phyloP scores from a whole-genome alignment of 2,113 vertebrate genomes.

The Microtus montanus region DNA sequence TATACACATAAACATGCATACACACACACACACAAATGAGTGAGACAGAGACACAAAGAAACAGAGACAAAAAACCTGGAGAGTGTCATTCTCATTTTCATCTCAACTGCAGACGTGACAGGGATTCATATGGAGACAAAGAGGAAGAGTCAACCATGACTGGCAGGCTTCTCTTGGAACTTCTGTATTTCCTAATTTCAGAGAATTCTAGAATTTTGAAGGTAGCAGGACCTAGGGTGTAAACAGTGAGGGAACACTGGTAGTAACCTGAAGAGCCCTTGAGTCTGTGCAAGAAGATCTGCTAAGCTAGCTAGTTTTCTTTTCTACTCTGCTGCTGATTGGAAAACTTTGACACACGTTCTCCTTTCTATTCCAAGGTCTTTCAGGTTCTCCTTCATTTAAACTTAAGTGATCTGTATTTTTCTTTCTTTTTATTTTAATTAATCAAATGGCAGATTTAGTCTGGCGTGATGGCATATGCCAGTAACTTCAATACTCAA shows the following conservation, averaged over 20 bases:
- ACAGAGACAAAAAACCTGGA: not conserved
- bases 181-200: not conserved
- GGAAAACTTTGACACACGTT: not conserved
- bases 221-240: not conserved
- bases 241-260: not conserved
- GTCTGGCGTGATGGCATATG: not conserved
- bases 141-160: not conserved
- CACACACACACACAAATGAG: not conserved
- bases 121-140: not conserved
- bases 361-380: not conserved
- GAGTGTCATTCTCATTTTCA: not conserved
- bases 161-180: not conserved
- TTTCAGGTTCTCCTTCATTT: conserved; percentile 5
- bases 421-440: not conserved
- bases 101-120: not conserved
- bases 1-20: not conserved
- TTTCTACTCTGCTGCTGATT: not conserved
- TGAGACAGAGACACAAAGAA: not conserved
- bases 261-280: not conserved
- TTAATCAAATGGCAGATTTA: not conserved
- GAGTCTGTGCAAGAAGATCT: not conserved
- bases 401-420: not conserved
- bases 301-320: not conserved
- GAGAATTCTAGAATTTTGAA: not conserved
- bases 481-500: not conserved